Base-by-base conservation (phyloP, 2,797 vertebrate genomes). In the Trichosurus vulpecula region DNA sequence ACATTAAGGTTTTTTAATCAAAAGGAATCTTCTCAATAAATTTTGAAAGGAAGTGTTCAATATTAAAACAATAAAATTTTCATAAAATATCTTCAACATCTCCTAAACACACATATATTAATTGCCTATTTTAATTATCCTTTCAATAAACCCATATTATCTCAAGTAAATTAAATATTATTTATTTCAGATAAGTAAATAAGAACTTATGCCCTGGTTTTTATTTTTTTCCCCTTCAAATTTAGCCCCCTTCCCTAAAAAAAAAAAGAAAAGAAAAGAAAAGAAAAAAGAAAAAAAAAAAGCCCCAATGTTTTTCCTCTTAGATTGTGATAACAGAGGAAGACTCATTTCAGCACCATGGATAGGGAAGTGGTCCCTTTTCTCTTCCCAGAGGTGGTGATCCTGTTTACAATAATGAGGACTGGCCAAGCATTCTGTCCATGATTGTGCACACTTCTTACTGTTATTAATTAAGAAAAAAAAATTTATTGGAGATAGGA, bases 271-370 rank as follows among this genome's bases (percentile, higher is more conserved):
- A 41, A 87, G 22, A n/a, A n/a, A 41, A 87, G 22, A n/a, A n/a
- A 41, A 87, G 22, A n/a, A n/a, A n/a, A n/a, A n/a, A n/a, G n/a
- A n/a, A n/a, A n/a, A n/a, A n/a, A n/a, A n/a, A n/a, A n/a, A 41
- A 87, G 22, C 41, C 47, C 3, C 89, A 31, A 53, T 92, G 14
- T 52, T 91, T 92, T 95, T 12, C 56, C 22, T 29, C 3, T 61
- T 57, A 52, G 30, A n/a, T 19, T 90, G 27, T 9, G 47, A 81
- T 47, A 6, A 16, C 61, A 87, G 66, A 66, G 52, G 47, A 90
- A n/a, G 55, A 95, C 41, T 56, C 53, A 31, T 96, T 98, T 98
- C 97, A 98, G 98, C 2, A 98, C 98, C 97, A 97, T 35, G 96
- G 98, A 98, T 90, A 98, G 96, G 92, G 57, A 95, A 94, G 16